These are phyloP conservation scores for Paguma larvata DNA, from an alignment of 2,797 vertebrate species.

Conservation along the genomic window DNA sequence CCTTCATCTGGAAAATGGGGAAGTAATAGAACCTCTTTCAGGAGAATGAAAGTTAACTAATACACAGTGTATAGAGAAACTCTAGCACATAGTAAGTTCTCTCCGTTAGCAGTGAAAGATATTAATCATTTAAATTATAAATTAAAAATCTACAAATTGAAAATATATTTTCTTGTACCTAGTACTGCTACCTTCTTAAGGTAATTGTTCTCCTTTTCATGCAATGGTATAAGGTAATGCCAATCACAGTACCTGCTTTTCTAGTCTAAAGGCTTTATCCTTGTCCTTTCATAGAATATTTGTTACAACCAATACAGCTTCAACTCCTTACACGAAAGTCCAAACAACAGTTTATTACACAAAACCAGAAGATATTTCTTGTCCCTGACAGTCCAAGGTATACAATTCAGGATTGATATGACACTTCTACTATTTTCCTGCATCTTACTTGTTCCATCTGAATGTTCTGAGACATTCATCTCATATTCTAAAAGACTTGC, in stretches of 20 bases:
- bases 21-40: background rate
- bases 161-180: background rate
- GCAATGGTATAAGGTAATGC: background rate
- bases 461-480: background rate
- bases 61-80: background rate
- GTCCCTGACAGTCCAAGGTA: background rate
- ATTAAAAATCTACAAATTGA: background rate
- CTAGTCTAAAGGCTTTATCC: background rate
- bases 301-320: background rate
- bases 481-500: background rate
- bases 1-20: background rate
- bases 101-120: background rate
- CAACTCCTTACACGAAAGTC: background rate
- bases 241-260: background rate
- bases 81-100: background rate
- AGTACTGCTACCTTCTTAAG: background rate
- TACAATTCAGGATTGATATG: background rate
- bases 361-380: background rate
- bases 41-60: background rate
- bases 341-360: background rate
- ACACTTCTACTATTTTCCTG: background rate
- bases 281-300: background rate
- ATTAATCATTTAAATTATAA: background rate
- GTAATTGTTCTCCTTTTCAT: background rate
- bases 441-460: background rate